Evolutionary conservation across 1,140 invertebrate species (phyloP), one percentile per base, ranked within the genome.

Genomic region (Apis dorsata): DNA sequence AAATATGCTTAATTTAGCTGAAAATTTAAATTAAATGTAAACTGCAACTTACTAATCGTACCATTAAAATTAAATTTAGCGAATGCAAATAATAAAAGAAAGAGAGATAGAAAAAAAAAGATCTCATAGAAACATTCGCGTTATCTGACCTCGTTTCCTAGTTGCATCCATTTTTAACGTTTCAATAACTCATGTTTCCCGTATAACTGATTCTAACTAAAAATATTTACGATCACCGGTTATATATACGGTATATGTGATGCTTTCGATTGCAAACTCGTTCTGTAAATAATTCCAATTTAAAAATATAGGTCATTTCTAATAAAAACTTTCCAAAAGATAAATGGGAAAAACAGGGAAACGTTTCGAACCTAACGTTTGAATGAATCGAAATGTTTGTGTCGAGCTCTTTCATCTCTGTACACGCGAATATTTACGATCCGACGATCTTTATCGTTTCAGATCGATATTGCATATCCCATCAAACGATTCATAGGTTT

Each of bases 111-210:
- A 44, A 57, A 57, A 63, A 63, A 63, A 63, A 72, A 53, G 11
- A 72, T 72, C 34, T 73, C 71, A 21, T 34, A 21, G 19, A 73
- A 73, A 57, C 53, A 57, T 73, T 73, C 15, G 51, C 19, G 71
- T 73, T 73, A 73, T 73, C 71, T 73, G 71, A 73, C 71, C 71
- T 73, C 53, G 71, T 73, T 55, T 19, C 51, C 53, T 57, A 57
- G 51, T 34, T 73, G 34, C 71, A 57, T 2, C 53, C 15, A 34
- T 57, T 73, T 73, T 73, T 73, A 55, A 12, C 17, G 71, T 73
- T 73, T 59, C 71, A 34, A 15, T 55, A 73, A 73, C 53, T 73
- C 53, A 28, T 28, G 71, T 59, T 73, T 73, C 53, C 1, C 15
- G 51, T 55, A 15, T 12, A 72, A 57, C 71, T 57, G 51, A 73